Evolutionary conservation across 2,113 vertebrate genomes (phyloP), one percentile per base, ranked within the genome.

Genomic region (Entomyzon cyanotis): DNA sequence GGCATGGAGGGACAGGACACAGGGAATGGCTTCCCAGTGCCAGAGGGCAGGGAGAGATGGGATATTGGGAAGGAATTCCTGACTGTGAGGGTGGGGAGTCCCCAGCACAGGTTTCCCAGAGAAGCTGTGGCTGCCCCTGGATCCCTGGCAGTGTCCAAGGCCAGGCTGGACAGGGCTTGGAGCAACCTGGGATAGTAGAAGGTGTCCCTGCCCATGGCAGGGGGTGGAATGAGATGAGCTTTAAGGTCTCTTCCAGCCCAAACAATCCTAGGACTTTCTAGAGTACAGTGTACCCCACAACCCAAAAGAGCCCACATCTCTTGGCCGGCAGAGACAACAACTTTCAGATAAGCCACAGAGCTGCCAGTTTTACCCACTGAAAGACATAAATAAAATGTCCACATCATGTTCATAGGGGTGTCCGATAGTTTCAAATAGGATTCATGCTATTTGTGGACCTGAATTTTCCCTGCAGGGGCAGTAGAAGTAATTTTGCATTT

Each of bases 161-260:
- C 15, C 74, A 69, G 73, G 59, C 0, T 58, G 68, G 68, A 67
- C 0, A 0, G 28, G 12, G 19, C 12, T 60, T 5, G 27, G 28
- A 67, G 16, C 23, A 25, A 0, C 2, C 20, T 75, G n/a, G 20
- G 9, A 4, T 0, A 24, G 11, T 37, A 41, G 25, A 2, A 63
- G 31, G 1, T 14, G 31, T n/a, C 19, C 35, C 31, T 37, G 64
- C 5, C 9, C 15, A 10, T 4, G 9, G 22, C 15, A 49, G 10
- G 12, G 9, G 3, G 1, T 63, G 31, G 49, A 0, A 9, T 1
- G 3, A 7, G 37, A 15, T 21, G 13, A 18, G 2, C 11, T 63
- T 33, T 22, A 33, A 63, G 19, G 27, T 10, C 23, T 4, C 33
- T 78, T 78, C 28, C 59, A 71, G 12, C 37, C 3, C 28, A 65